Conservation (phyloP, 2,888 invertebrate species). For the Nasonia oneida region DNA sequence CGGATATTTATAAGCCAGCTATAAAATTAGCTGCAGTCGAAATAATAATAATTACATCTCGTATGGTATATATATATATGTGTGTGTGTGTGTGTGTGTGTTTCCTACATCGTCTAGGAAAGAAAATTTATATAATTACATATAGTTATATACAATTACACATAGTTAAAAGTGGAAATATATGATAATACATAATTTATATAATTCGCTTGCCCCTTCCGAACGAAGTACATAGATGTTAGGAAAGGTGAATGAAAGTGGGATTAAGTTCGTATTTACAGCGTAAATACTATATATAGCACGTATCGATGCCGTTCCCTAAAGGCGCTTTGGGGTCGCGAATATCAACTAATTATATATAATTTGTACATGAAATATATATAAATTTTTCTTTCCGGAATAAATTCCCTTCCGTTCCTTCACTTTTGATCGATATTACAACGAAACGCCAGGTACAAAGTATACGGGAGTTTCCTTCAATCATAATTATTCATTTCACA, state of each 20-base stretch:
- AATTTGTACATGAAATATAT: constrained; percentile 57
- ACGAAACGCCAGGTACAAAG: constrained; percentile 56
- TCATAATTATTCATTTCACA: constrained; percentile 9
- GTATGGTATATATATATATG: constrained; percentile 6
- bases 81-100: background rate
- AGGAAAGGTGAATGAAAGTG: constrained; percentile 41
- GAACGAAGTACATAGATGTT: constrained; percentile 33
- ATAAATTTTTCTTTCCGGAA: constrained; percentile 48
- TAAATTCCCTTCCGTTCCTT: background rate
- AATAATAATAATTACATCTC: constrained; percentile 35
- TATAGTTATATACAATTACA: constrained; percentile 48
- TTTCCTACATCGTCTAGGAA: constrained; percentile 37
- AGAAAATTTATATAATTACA: constrained; percentile 51
- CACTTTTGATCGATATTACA: constrained; percentile 27
- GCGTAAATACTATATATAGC: constrained; percentile 36
- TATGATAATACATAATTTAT: constrained; percentile 41
- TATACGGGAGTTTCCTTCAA: constrained; percentile 37
- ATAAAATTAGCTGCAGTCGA: constrained; percentile 38
- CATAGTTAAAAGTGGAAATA: constrained; percentile 43
- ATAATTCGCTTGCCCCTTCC: constrained; percentile 22
- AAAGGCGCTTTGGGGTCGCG: constrained; percentile 37
- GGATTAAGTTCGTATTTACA: constrained; percentile 50
- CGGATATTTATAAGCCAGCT: constrained; percentile 29
- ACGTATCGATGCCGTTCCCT: constrained; percentile 17
- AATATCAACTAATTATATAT: constrained; percentile 52